Evolutionary conservation across 2,888 invertebrate species (phyloP).

Genomic region (Cybosia mesomella): DNA sequence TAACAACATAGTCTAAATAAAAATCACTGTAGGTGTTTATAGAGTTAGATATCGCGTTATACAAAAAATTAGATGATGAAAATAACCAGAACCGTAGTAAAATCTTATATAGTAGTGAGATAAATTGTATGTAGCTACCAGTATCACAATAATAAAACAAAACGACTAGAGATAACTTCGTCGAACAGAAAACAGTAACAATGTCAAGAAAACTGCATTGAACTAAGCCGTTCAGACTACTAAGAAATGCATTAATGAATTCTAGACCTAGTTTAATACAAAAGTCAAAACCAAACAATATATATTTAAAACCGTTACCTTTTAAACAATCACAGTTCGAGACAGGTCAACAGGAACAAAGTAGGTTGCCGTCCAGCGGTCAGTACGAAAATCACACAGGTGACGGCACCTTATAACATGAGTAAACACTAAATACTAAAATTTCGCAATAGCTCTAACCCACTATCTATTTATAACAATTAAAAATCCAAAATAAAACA

Average conservation of each 20-base stretch:
- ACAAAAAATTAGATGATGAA: conserved; percentile 11
- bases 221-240: not conserved
- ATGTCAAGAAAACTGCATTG: conserved; percentile 11
- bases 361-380: conserved; percentile 71
- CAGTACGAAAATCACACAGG: conserved; percentile 66
- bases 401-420: conserved; percentile 64
- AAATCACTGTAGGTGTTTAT: not conserved
- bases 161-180: conserved; percentile 34
- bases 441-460: conserved; percentile 58
- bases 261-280: conserved; percentile 13
- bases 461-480: conserved; percentile 64
- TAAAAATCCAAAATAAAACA: conserved; percentile 68
- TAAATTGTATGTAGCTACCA: conserved; percentile 22
- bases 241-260: not conserved
- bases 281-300: conserved; percentile 38
- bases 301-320: conserved; percentile 78
- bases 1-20: not conserved
- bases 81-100: conserved; percentile 26
- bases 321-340: conserved; percentile 77
- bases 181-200: conserved; percentile 24
- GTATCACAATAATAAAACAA: conserved; percentile 40
- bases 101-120: conserved; percentile 27
- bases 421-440: conserved; percentile 70
- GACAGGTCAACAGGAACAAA: conserved; percentile 80
- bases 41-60: not conserved